These are phyloP conservation scores for Leptinotarsa defecta DNA, from an alignment of 1,140 invertebrate genomes.

Conservation along the genomic window DNA sequence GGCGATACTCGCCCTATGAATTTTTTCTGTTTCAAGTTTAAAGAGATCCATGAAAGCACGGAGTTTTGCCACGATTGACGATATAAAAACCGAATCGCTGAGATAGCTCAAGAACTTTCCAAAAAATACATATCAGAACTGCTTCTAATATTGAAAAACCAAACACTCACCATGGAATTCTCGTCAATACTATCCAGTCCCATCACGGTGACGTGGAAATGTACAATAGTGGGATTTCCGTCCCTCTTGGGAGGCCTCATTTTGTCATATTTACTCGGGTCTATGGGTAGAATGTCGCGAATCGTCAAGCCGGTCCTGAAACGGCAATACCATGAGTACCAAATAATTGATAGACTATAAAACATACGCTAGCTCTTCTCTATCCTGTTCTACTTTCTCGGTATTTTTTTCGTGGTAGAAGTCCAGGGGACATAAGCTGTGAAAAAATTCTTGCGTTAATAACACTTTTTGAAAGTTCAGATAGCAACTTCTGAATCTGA, in stretches of 20 bases:
- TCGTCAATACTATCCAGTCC: conserved; percentile 91
- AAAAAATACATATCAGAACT: too few relatives aligned
- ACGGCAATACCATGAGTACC: background rate
- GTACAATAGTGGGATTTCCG: conserved; percentile 82
- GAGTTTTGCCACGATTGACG: too few relatives aligned
- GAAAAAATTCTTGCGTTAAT: conserved; percentile 17
- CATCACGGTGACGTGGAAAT: conserved; percentile 92
- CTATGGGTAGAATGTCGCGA: conserved; percentile 81
- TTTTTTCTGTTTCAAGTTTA: too few relatives aligned
- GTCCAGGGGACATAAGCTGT: conserved; percentile 46
- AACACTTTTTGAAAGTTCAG: background rate
- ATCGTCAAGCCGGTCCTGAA: conserved; percentile 75
- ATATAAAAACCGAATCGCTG: too few relatives aligned
- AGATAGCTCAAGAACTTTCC: too few relatives aligned
- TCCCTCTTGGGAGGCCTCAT: conserved; percentile 88
- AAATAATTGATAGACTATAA: background rate
- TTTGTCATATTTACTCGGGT: conserved; percentile 85
- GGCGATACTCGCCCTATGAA: too few relatives aligned
- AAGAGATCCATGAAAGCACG: too few relatives aligned
- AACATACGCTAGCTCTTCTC: conserved; percentile 40
- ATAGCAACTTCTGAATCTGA: background rate
- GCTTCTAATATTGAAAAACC: too few relatives aligned
- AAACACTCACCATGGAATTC: conserved; percentile 78
- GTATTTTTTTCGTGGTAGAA: conserved; percentile 46
- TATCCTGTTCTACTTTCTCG: conserved; percentile 41